A percentile compares a stretch with the other conserved stretches of the same genome.
phyloP scores from a whole-genome alignment of 2,113 vertebrate genomes.

The Xenus cinereus region DNA sequence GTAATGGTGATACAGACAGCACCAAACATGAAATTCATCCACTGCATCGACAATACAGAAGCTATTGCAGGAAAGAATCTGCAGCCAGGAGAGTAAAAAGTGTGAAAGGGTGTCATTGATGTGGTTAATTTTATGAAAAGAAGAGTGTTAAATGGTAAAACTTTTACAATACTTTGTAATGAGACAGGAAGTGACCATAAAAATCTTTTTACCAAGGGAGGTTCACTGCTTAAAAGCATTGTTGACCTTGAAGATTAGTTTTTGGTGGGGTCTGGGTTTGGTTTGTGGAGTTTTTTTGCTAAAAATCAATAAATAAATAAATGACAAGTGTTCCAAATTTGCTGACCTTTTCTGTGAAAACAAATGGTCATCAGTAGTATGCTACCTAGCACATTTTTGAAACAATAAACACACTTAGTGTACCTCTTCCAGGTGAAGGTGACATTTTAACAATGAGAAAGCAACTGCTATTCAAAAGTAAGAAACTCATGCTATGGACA shows the following conservation, averaged over 20 bases:
- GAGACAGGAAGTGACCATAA: background rate
- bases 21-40: background rate
- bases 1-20: rapidly evolving
- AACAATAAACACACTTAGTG: background rate
- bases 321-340: background rate
- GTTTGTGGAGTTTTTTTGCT: background rate
- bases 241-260: background rate
- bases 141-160: background rate
- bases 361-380: background rate
- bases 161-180: background rate
- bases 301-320: background rate
- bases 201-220: background rate
- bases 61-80: background rate
- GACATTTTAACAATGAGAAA: background rate
- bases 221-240: background rate
- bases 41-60: background rate
- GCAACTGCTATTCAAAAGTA: background rate
- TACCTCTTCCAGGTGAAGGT: background rate
- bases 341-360: background rate
- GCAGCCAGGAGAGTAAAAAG: background rate
- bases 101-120: background rate
- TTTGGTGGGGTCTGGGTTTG: background rate
- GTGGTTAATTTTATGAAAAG: background rate
- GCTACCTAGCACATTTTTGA: background rate
- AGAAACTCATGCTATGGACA: background rate